Evolutionary conservation across 2,888 invertebrate genomes (phyloP), one percentile per base, ranked within the genome.

Genomic region (Sesamia inferens): DNA sequence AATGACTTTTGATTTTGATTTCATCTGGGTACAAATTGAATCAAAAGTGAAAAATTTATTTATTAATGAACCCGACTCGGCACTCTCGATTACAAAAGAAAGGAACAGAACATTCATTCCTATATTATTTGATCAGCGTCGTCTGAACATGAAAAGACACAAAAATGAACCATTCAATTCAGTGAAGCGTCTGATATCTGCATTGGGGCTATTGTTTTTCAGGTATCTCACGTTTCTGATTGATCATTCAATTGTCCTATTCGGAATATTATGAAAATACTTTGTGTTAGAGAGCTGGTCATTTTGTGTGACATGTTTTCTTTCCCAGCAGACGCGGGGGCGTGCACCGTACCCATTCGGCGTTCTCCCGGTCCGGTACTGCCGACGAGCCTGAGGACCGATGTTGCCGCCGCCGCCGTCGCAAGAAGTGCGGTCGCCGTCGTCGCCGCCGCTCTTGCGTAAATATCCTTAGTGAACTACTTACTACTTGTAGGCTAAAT

Each of bases 301-400:
- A 2, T 42, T n/a, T 19, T 65, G 10, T 57, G 14, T 59, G 11
- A 73, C 16, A 11, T 54, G 31, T 14, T 13, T 13, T 76, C 0
- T 8, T 63, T 13, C 55, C 11, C n/a, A 70, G 57, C 14, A 64
- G 81, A 42, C 81, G 66, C 47, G 81, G 73, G 47, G 85, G 86
- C 24, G 86, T 62, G 68, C 63, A 78, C 7, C 68, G 81, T 54
- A 61, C 71, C 4, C 84, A 87, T 0, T 87, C 89, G 31, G 31
- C 31, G 5, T 66, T 79, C 5, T 88, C 90, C 0, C 82, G 85
- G 8, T 89, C 92, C 3, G 80, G 81, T 0, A 88, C 90, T 5
- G 82, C 68, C 2, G 87, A 85, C 0, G 76, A 76, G 14, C 90
- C 91, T 0, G 88, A 87, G 0, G 92, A 92, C 68, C 58, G 79